phyloP scores from a whole-genome alignment of 2,797 vertebrate genomes.

The Argentina silus region DNA sequence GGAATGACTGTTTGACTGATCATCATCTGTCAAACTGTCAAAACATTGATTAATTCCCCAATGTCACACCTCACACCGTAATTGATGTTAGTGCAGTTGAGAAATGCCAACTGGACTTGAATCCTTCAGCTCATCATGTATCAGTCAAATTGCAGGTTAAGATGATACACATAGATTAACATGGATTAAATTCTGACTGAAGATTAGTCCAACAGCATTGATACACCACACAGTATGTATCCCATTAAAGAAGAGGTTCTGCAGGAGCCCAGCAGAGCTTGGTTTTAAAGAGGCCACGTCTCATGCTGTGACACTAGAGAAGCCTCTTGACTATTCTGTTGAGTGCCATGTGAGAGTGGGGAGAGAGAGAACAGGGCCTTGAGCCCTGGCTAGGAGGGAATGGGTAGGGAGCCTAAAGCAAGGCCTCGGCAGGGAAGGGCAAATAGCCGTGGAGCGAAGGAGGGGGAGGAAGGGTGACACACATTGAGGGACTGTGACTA shows the following conservation, averaged over 20 bases:
- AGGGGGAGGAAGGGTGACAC: neutral
- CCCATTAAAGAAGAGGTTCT: neutral
- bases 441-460: neutral
- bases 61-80: neutral
- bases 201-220: neutral
- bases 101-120: neutral
- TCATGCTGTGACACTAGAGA: neutral
- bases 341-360: constrained; percentile 27
- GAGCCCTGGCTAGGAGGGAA: too few species aligned
- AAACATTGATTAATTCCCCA: neutral
- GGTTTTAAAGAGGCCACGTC: neutral
- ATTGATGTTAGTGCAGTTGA: neutral
- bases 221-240: neutral
- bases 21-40: neutral
- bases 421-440: neutral
- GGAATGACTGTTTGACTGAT: neutral
- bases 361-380: constrained; percentile 9
- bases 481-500: neutral
- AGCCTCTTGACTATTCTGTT: neutral
- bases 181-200: constrained; percentile 51
- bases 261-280: neutral
- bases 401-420: neutral
- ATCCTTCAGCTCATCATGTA: neutral
- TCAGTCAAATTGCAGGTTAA: constrained; percentile 46
- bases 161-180: constrained; percentile 57